Percentiles rank a stretch among this genome's conserved stretches.
phyloP scores from a whole-genome alignment of 1,140 invertebrate species.

The Periplaneta americana region DNA sequence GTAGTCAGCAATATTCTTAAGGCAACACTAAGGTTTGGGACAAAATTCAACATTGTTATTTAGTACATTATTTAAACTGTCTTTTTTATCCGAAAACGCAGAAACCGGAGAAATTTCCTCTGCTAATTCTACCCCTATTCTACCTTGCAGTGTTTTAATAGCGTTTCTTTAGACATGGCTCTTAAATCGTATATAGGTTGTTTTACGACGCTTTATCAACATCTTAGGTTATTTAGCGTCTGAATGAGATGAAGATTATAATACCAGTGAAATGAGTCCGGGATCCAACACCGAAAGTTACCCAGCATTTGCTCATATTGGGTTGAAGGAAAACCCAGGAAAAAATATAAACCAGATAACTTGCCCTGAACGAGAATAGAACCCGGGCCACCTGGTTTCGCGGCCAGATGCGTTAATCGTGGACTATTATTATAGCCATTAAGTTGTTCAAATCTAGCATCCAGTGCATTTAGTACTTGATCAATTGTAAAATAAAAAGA shows the following conservation, averaged over 20 bases:
- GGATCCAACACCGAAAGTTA: no score
- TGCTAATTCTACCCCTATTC: neutral
- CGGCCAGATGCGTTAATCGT: no score
- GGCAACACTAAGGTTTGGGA: neutral
- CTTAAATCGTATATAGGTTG: constrained; percentile 11
- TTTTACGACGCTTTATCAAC: no score
- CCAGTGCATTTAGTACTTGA: constrained; percentile 7
- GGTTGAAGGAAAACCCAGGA: no score
- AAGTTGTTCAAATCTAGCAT: constrained; percentile 17
- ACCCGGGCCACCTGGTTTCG: no score
- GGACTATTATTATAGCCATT: constrained; percentile 2
- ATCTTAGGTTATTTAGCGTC: no score
- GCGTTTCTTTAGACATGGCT: neutral
- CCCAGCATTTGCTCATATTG: no score
- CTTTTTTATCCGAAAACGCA: neutral
- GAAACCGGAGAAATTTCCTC: neutral
- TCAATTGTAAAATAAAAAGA: constrained; percentile 16
- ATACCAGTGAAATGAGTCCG: no score
- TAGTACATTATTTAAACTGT: neutral
- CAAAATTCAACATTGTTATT: neutral
- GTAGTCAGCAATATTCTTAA: neutral
- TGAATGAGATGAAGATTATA: no score
- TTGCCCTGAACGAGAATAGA: no score
- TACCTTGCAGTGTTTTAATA: neutral
- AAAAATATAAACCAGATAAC: no score